A percentile compares a stretch with the other conserved stretches of the same genome.
Evolutionary conservation across 2,113 vertebrate genomes (phyloP).

Genomic region (Apus apus): DNA sequence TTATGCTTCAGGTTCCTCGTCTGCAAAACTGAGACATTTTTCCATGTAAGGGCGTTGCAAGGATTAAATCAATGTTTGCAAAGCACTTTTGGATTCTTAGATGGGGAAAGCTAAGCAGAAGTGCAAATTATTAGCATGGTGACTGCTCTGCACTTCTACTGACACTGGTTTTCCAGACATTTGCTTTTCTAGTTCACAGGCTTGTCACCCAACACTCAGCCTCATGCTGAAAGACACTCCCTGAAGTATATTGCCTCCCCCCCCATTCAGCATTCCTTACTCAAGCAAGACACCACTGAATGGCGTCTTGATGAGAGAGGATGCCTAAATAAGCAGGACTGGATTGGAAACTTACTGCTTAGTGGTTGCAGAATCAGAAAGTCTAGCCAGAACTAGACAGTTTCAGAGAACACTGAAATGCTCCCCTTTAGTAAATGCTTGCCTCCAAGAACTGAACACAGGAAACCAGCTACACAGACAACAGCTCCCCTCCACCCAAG

Average conservation of each 20-base stretch:
- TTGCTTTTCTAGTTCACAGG: slow-evolving; percentile 3
- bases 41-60: background rate
- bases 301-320: slow-evolving; percentile 1
- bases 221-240: slow-evolving; percentile 36
- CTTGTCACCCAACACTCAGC: slow-evolving; percentile 48
- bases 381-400: slow-evolving; percentile 57
- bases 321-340: slow-evolving; percentile 64
- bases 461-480: slow-evolving; percentile 51
- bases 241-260: slow-evolving; percentile 51
- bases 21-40: slow-evolving; percentile 9
- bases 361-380: slow-evolving; percentile 55
- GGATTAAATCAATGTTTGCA: slow-evolving; percentile 55
- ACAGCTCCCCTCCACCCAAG: slow-evolving; percentile 33
- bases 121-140: slow-evolving; percentile 3
- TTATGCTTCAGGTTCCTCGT: background rate
- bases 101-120: background rate
- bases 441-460: slow-evolving; percentile 52
- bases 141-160: background rate
- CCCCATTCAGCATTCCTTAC: slow-evolving; percentile 51
- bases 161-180: slow-evolving; percentile 44
- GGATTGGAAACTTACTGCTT: slow-evolving; percentile 57
- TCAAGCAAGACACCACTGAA: slow-evolving; percentile 60
- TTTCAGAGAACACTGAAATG: slow-evolving; percentile 53
- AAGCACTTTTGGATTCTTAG: slow-evolving; percentile 39
- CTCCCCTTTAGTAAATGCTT: slow-evolving; percentile 44